Evolutionary conservation across 2,888 invertebrate species (phyloP), one percentile per base, ranked within the genome.

Genomic region (Calephelis perditalis): DNA sequence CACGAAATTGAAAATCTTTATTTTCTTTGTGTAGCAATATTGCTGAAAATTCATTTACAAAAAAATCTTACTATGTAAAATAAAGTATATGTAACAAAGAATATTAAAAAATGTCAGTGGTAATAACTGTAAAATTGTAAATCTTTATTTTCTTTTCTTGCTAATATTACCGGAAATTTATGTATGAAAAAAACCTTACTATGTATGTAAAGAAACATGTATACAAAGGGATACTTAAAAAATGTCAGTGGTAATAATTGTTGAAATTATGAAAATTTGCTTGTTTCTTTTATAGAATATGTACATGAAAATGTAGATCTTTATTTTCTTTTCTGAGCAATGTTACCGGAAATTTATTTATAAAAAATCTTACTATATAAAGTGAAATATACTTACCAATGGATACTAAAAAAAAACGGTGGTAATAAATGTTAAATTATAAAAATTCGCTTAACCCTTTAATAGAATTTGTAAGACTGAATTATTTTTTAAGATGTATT

Each of bases 111-210:
- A 11, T 11, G 10, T 52, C 52, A 52, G 35, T 52, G 52, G 11
- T 52, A 35, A 11, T 52, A 40, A 26, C 9, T 49, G 9, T 49
- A 8, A 49, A 49, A 49, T 49, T 49, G 7, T 49, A 47, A 49
- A 9, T 49, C 49, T 49, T 49, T 49, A 26, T 49, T 49, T 49
- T 49, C 49, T 49, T 49, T 49, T 49, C 12, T 26, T 49, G 26
- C 3, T 26, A 26, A 26, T 26, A 26, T 26, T 26, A 3, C 26
- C 26, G 26, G 26, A 26, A 26, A 26, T 26, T 26, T 2, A 26
- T 26, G 3, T 26, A 26, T 26, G 26, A 26, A 26, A 26, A 26
- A 26, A 26, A 26, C 3, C 26, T 26, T 26, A 26, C 26, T 26
- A 3, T 26, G 26, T 26, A 3, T 26, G 26, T 26, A 26, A 26